Conservation (phyloP, 2,888 invertebrate species). For the Hypolimnas misippus region DNA sequence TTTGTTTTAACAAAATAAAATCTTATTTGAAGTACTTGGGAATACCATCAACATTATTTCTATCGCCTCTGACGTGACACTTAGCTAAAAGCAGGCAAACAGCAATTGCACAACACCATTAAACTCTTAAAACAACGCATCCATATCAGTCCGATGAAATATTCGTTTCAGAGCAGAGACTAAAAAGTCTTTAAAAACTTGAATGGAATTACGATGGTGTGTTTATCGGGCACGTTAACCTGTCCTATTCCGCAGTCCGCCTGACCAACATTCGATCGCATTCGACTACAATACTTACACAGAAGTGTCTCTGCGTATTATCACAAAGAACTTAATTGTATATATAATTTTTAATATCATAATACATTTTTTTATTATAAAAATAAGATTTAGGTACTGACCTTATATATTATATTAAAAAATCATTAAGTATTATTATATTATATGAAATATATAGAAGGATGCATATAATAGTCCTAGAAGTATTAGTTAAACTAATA, state of each 20-base stretch:
- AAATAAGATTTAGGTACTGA: background rate
- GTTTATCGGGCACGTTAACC: constrained; percentile 63
- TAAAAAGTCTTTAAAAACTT: constrained; percentile 62
- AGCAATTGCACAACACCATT: constrained; percentile 65
- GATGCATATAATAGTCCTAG: background rate
- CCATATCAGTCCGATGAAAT: constrained; percentile 60
- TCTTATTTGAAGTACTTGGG: too few species aligned
- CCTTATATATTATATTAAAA: background rate
- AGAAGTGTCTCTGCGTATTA: constrained; percentile 35
- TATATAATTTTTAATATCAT: background rate
- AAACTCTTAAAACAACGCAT: constrained; percentile 62
- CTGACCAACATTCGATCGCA: constrained; percentile 57
- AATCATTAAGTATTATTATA: background rate
- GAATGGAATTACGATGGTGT: constrained; percentile 58
- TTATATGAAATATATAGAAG: background rate
- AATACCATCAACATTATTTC: constrained; percentile 58
- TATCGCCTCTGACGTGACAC: constrained; percentile 64
- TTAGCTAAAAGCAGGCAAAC: constrained; percentile 48
- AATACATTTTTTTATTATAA: background rate
- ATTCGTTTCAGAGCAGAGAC: constrained; percentile 47
- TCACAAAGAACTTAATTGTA: constrained; percentile 2
- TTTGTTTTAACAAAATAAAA: too few species aligned
- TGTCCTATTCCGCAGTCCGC: constrained; percentile 51
- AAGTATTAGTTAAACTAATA: background rate
- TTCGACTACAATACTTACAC: constrained; percentile 39